These are phyloP conservation scores for Macrotus californicus DNA, from an alignment of 2,113 vertebrate species.

Conservation along the genomic window DNA sequence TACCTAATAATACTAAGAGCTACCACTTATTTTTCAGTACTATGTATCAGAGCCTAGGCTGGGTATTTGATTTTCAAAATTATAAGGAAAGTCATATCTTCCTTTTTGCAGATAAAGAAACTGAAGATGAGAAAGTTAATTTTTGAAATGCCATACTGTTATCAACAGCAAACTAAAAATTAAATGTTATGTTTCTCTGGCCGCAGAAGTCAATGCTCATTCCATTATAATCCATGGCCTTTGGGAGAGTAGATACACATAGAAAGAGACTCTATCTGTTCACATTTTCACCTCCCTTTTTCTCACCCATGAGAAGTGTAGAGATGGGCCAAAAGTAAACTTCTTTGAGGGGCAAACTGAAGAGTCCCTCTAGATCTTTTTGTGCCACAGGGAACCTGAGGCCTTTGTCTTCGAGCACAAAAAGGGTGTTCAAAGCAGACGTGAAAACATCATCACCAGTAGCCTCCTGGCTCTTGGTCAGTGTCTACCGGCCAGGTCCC, in stretches of 20 bases:
- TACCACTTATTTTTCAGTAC: neutral
- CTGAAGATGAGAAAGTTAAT: neutral
- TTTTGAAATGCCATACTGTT: neutral
- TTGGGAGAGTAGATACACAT: neutral
- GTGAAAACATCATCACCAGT: neutral
- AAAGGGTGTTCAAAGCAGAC: neutral
- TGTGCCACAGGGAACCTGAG: neutral
- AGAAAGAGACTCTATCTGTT: neutral
- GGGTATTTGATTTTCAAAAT: neutral
- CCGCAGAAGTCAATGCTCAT: neutral
- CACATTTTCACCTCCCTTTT: neutral
- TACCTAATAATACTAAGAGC: neutral
- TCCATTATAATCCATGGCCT: neutral
- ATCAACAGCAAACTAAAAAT: neutral
- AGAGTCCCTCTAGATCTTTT: neutral
- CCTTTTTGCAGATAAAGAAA: neutral
- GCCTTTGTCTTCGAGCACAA: neutral
- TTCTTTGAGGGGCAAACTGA: neutral
- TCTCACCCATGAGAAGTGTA: neutral
- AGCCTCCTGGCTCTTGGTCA: neutral
- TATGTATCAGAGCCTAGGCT: neutral
- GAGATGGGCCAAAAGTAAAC: neutral
- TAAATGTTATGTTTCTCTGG: neutral
- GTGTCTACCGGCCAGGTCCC: neutral
- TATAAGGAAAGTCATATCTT: neutral